Evolutionary conservation across 1,140 invertebrate species (phyloP), one percentile per base, ranked within the genome.

Genomic region (Ceratina calcarata): DNA sequence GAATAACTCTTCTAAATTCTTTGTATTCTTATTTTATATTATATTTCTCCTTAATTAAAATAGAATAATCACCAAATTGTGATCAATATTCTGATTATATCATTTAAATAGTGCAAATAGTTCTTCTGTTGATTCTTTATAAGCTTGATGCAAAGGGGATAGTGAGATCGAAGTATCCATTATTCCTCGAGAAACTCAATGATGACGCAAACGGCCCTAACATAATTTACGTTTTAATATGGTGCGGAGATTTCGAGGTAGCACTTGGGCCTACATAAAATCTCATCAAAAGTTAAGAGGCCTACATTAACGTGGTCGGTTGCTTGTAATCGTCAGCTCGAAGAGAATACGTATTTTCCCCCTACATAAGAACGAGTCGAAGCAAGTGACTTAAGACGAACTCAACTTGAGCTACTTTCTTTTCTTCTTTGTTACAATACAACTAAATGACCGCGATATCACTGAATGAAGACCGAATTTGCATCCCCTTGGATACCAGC

Each of bases 171-270:
- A 12, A 20, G 49, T 18, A 22, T 8, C 18, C 16, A 49, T 45
- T 76, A 58, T 67, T 58, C 8, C 27, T 24, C 20, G 20, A 16
- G 27, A 3, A 65, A 32, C 32, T 45, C 10, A 53, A 77, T 8
- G 55, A 16, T 16, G 22, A 69, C 75, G 45, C 4, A 53, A 72
- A 73, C 64, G 24, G n/a, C 22, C 37, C 22, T 72, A 57, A 55
- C n/a, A 66, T 66, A 53, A 55, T 65, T 74, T 72, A 45, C 71
- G 37, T 80, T 45, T 67, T 53, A 45, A 67, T 16, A 80, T 51
- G 62, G 0, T 24, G 20, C 66, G 27, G 16, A 67, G 27, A 49
- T 49, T 67, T 73, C 51, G n/a, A 58, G 45, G 55, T 22, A 7
- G 13, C 71, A 18, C 4, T 80, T 37, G 13, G 32, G 8, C 10